Conservation (phyloP, 2,888 invertebrate species). For the Zele albiditarsus region DNA sequence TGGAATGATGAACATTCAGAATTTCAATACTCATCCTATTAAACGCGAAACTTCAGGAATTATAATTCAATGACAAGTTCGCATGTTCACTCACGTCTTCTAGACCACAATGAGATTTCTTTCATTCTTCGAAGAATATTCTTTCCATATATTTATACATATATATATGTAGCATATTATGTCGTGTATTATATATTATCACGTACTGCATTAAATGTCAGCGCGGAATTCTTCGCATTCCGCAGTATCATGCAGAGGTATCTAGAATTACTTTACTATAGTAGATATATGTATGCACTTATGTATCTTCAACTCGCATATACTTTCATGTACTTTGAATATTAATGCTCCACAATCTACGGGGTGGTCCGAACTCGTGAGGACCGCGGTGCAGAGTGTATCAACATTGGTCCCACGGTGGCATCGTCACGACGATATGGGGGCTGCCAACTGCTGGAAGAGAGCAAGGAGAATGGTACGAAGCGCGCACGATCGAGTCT, state of each 20-base stretch:
- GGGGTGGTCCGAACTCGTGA: constrained; percentile 62
- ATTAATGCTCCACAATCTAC: constrained; percentile 60
- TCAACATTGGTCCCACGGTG: constrained; percentile 45
- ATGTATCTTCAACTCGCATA: constrained; percentile 42
- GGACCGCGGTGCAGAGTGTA: constrained; percentile 36
- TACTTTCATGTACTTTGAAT: constrained; percentile 58
- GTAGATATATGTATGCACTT: constrained; percentile 14
- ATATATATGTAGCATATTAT: background rate
- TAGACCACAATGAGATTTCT: background rate
- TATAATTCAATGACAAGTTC: too few relatives aligned
- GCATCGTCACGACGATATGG: constrained; percentile 46
- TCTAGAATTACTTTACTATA: constrained; percentile 16
- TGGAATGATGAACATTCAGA: too few relatives aligned
- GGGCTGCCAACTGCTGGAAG: constrained; percentile 29
- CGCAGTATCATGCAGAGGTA: constrained; percentile 48
- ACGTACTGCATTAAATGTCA: constrained; percentile 56
- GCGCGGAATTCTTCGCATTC: constrained; percentile 50
- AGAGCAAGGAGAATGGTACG: constrained; percentile 34
- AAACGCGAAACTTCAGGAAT: too few relatives aligned
- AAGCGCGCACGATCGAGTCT: constrained; percentile 37
- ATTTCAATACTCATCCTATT: too few relatives aligned
- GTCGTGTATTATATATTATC: background rate
- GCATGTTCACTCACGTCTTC: too few relatives aligned
- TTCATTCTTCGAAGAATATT: background rate
- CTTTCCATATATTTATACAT: background rate